Percentiles rank a stretch among this genome's conserved stretches.
Conservation (phyloP, 2,797 vertebrate species). For the Spea hammondii region DNA sequence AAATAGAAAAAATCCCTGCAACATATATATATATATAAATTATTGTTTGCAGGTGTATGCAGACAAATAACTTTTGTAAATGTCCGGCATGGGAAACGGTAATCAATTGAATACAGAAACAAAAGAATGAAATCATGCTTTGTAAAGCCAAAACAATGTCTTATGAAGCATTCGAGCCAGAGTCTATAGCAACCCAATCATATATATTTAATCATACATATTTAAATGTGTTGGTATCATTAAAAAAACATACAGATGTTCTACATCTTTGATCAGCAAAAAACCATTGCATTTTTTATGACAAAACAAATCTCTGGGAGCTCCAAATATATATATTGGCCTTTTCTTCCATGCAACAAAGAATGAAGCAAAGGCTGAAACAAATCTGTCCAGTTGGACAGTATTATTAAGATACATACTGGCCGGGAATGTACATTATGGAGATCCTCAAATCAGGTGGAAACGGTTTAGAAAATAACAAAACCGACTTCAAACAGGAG, state of each 20-base stretch:
- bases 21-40: not conserved
- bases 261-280: slow-evolving; percentile 3
- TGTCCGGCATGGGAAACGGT: not conserved
- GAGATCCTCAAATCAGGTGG: slow-evolving; percentile 1
- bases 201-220: not conserved
- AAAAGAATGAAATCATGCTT: not conserved
- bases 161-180: not conserved
- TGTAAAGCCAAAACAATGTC: slow-evolving; percentile 8
- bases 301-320: not conserved
- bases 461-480: not conserved
- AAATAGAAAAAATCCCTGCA: not conserved
- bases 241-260: not conserved
- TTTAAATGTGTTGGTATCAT: not conserved
- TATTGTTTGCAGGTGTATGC: slow-evolving; percentile 10
- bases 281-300: not conserved
- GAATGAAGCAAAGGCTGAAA: not conserved
- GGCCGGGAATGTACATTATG: not conserved
- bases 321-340: not conserved
- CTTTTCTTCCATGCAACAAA: not conserved
- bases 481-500: not conserved
- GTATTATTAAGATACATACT: not conserved
- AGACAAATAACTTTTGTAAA: slow-evolving; percentile 17
- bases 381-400: not conserved
- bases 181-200: not conserved
- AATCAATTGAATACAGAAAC: not conserved